Evolutionary conservation across 2,888 invertebrate genomes (phyloP).

Genomic region (Caenorhabditis drosophilae): DNA sequence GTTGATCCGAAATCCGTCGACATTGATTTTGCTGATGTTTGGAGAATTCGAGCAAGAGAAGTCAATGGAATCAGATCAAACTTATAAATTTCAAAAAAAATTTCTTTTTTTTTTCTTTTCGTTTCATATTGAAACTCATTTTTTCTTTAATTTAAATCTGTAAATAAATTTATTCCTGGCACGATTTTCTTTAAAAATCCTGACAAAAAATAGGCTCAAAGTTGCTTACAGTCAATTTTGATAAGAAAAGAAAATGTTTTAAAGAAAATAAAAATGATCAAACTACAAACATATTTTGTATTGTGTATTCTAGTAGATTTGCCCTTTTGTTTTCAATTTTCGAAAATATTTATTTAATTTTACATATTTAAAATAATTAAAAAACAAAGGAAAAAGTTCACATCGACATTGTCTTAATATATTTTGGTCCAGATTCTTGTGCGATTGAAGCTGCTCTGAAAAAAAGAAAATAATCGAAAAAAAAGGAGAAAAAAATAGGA

Average conservation of each 20-base stretch:
- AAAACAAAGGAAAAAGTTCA: background rate
- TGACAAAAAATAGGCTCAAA: too few species aligned
- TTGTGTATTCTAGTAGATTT: too few species aligned
- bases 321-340: too few species aligned
- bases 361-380: background rate
- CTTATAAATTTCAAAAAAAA: constrained; percentile 38
- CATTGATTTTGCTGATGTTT: constrained; percentile 48
- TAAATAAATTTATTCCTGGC: too few species aligned
- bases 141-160: too few species aligned
- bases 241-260: too few species aligned
- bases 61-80: constrained; percentile 50
- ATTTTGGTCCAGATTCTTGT: constrained; percentile 26
- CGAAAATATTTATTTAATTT: background rate
- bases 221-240: too few species aligned
- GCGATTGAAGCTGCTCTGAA: constrained; percentile 23
- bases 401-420: constrained; percentile 31
- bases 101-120: background rate
- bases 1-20: constrained; percentile 27
- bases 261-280: too few species aligned
- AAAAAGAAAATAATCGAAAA: too few species aligned
- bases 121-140: constrained; percentile 1
- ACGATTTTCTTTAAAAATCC: too few species aligned
- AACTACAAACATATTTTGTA: too few species aligned
- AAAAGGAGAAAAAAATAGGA: too few species aligned
- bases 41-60: constrained; percentile 49